Evolutionary conservation across 2,888 invertebrate species (phyloP), one percentile per base, ranked within the genome.

Genomic region (Andrena haemorrhoa): DNA sequence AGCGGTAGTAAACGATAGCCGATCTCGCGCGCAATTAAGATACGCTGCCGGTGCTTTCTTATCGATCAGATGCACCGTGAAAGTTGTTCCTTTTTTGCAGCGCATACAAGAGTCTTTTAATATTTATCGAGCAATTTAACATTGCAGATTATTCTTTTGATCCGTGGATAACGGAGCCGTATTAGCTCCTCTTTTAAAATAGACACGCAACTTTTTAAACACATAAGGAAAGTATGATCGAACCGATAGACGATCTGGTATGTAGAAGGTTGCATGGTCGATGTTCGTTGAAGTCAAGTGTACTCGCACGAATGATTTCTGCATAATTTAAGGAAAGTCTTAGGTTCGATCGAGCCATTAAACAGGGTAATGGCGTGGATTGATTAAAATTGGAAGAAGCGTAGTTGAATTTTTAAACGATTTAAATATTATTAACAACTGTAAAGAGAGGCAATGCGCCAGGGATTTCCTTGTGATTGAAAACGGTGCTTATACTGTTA

Each of bases 11-110:
- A 70, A 60, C 63, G 79, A 79, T 70, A 78, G 29, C 63, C 60
- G 80, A 80, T 78, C 79, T 77, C 6, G 23, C 12, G 33, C n/a
- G 68, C 56, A 78, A 72, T 80, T 78, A 78, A 77, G 77, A 66
- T 16, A 47, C 16, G 58, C 35, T 23, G 41, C 68, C 53, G 64
- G 53, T 33, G 41, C 41, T 47, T 58, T 41, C 53, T 76, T 51
- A 49, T 49, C 79, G 35, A n/a, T 66, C 35, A 70, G 31, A 64
- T 49, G 68, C 41, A 58, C 72, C 75, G 84, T 73, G 86, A 86
- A 86, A 86, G 86, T 72, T 75, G 63, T 66, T 53, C 53, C 70
- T 76, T 68, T 68, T 51, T n/a, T 29, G 16, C 33, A 33, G 56
- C 61, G 47, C n/a, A 23, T 60, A 26, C 56, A 66, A 16, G 41